phyloP scores from a whole-genome alignment of 1,140 invertebrate genomes.

The Tribolium castaneum region DNA sequence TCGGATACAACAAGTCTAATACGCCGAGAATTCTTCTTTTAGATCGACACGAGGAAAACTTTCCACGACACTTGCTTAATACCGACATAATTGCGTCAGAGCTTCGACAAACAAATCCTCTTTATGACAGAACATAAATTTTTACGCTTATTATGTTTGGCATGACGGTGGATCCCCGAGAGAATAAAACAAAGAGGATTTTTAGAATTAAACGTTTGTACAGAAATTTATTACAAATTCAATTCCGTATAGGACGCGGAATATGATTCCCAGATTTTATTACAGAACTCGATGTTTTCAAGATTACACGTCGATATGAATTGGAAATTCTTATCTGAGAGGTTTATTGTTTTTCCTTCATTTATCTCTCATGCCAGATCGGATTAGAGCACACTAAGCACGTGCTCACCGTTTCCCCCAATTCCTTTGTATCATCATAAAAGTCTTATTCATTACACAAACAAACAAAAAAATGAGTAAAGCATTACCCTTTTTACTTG shows the following conservation, averaged over 20 bases:
- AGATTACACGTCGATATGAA: not conserved
- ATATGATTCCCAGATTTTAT: not conserved
- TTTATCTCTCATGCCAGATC: not conserved
- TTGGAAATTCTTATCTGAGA: not conserved
- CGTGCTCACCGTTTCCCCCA: not conserved
- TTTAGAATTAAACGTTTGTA: slow-evolving; percentile 4
- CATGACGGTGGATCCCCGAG: not conserved
- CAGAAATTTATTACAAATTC: slow-evolving; percentile 7
- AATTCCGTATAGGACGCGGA: not conserved
- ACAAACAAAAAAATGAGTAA: not conserved
- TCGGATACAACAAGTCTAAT: not conserved
- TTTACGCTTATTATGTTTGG: slow-evolving; percentile 23
- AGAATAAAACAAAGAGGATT: not conserved
- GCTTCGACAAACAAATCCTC: slow-evolving; percentile 13
- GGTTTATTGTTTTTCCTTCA: not conserved
- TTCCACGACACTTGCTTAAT: slow-evolving; percentile 27
- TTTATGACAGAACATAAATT: slow-evolving; percentile 32
- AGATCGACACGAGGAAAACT: not conserved
- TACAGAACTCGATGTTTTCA: not conserved
- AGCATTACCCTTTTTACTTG: not conserved
- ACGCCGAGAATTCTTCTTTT: not conserved
- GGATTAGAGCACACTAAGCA: not conserved
- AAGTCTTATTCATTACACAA: not conserved
- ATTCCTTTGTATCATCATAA: not conserved
- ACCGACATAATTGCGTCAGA: slow-evolving; percentile 17